phyloP scores from a whole-genome alignment of 2,797 vertebrate species.

The Pseudochirops corinnae region DNA sequence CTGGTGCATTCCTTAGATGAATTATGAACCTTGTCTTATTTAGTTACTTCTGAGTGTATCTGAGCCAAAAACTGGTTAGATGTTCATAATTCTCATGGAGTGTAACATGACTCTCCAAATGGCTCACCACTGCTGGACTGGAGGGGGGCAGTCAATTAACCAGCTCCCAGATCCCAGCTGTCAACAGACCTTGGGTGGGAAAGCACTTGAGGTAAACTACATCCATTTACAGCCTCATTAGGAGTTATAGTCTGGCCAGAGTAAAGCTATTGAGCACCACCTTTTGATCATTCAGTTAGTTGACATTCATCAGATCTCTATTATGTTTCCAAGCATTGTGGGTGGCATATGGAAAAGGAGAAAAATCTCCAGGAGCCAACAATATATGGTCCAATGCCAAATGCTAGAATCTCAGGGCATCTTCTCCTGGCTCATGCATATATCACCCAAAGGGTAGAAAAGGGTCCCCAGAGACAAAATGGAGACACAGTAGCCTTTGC shows the following conservation, averaged over 20 bases:
- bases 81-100: background rate
- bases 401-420: background rate
- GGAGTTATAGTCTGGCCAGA: background rate
- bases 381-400: background rate
- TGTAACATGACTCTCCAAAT: background rate
- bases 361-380: background rate
- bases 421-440: background rate
- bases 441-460: background rate
- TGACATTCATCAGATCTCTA: background rate
- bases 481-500: background rate
- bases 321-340: background rate
- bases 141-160: background rate
- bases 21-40: background rate
- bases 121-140: background rate
- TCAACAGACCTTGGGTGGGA: background rate
- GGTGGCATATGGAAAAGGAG: background rate
- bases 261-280: background rate
- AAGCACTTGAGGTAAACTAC: background rate
- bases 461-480: background rate
- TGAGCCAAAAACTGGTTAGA: background rate
- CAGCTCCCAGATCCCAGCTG: background rate
- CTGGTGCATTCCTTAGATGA: background rate
- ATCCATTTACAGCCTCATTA: background rate
- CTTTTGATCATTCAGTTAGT: background rate
- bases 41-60: background rate